Evolutionary conservation across 2,888 invertebrate species (phyloP), one percentile per base, ranked within the genome.

Genomic region (Thereva nobilitata): DNA sequence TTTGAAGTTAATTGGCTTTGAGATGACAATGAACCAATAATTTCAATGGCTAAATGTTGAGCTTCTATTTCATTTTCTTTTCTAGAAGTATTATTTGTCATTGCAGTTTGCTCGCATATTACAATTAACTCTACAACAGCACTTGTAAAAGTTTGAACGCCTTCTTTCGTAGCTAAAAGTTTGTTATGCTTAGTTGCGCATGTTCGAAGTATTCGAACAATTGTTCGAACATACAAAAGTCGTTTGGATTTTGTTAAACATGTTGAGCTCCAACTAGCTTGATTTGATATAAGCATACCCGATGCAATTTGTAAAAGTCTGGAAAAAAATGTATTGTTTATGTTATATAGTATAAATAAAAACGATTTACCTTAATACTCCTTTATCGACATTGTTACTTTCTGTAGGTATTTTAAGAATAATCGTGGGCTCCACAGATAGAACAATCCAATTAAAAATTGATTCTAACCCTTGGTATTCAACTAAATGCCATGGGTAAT

Each of bases 381-480:
- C 84, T 56, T 82, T 80, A 75, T 88, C 87, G 56, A 86, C 82
- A 68, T 85, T 83, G 72, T 84, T 81, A 67, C 80, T 82, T 66
- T 80, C 79, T 1, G 75, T 71, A 68, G 84, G 83, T 40, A 80
- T 75, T 72, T 81, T 82, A 34, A 91, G 80, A 41, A 90, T 84
- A 67, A 89, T 88, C 61, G 84, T 81, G 0, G 90, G 86, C 78
- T 91, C 89, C 73, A 87, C 87, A 69, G 87, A 87, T 83, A 87
- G 86, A 6, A 90, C 85, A 72, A 89, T 88, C 90, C 91, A 91
- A 76, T 89, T 88, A 72, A 89, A 83, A 42, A 89, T 84, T 66
- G 86, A 84, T 74, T 89, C 87, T 73, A 87, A 86, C 41, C 84
- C 83, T 34, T 78, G 76, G 9, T 86, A 84, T 68, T 88, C 88